Conservation (phyloP, 2,113 vertebrate genomes). For the Boulengeromyrus knoepffleri region DNA sequence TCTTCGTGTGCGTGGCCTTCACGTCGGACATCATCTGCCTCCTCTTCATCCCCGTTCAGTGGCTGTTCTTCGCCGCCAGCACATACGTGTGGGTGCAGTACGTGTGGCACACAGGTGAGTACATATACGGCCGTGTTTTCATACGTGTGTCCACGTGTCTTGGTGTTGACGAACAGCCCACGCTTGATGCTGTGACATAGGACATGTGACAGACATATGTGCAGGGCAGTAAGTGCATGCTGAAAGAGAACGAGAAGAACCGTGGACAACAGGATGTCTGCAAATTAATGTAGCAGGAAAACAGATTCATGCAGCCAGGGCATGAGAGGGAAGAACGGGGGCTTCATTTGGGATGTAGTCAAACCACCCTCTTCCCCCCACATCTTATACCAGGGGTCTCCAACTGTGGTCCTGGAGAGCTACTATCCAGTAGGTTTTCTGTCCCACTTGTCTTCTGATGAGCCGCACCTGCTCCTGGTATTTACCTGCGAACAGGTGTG, state of each 20-base stretch:
- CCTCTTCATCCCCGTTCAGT: conserved; percentile 94
- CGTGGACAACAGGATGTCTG: neutral
- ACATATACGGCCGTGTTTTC: too few relatives aligned
- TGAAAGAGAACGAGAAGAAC: neutral
- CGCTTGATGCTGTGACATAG: neutral
- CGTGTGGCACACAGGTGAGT: conserved; percentile 94
- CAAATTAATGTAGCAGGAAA: neutral
- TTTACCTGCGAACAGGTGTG: too few relatives aligned
- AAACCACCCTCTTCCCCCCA: neutral
- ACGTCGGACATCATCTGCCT: conserved; percentile 98
- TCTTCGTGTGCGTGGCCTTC: conserved; percentile 97
- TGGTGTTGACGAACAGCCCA: neutral
- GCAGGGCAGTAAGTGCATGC: too few relatives aligned
- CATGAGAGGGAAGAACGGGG: neutral
- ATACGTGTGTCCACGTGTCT: neutral
- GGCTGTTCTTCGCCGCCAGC: conserved; percentile 96
- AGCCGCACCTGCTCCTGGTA: too few relatives aligned
- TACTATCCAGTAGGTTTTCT: too few relatives aligned
- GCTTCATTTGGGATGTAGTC: neutral
- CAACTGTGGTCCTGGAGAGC: too few relatives aligned
- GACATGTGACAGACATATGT: neutral
- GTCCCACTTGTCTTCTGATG: too few relatives aligned
- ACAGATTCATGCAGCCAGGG: neutral
- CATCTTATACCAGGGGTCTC: neutral
- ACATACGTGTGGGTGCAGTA: conserved; percentile 98